These are phyloP conservation scores for Pseudomyrmex sp. DNA, from an alignment of 1,140 invertebrate genomes.

Conservation along the genomic window DNA sequence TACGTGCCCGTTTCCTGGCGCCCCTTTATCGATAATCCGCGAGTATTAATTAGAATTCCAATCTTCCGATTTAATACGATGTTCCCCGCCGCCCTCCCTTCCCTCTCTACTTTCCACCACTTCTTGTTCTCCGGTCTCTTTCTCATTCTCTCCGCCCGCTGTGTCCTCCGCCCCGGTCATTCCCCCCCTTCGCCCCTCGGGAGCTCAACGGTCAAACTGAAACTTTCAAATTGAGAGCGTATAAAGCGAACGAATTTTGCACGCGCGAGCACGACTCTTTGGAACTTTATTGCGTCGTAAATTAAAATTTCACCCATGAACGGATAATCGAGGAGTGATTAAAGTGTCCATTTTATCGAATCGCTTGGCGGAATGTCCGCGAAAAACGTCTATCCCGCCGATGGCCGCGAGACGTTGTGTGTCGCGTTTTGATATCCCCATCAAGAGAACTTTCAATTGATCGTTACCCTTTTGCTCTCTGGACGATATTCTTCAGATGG, in stretches of 20 bases:
- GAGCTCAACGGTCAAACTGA: slow-evolving; percentile 72
- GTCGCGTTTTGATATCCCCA: not conserved
- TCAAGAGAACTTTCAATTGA: not conserved
- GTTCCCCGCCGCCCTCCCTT: slow-evolving; percentile 12
- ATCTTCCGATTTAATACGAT: slow-evolving; percentile 74
- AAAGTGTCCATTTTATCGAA: slow-evolving; percentile 62
- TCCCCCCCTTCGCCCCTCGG: not conserved
- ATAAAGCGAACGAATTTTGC: slow-evolving; percentile 69
- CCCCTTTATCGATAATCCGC: slow-evolving; percentile 70
- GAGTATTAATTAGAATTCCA: slow-evolving; percentile 79
- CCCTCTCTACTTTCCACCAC: slow-evolving; percentile 10
- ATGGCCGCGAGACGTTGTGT: slow-evolving; percentile 14
- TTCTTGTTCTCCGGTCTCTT: slow-evolving; percentile 10
- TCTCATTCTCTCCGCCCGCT: not conserved
- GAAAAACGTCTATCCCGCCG: slow-evolving; percentile 20
- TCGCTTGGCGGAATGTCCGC: slow-evolving; percentile 11
- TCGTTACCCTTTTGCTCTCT: not conserved
- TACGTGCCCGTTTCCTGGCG: slow-evolving; percentile 34
- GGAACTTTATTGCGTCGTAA: slow-evolving; percentile 68
- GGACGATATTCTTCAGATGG: not conserved
- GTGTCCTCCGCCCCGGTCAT: slow-evolving; percentile 19
- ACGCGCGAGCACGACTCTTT: slow-evolving; percentile 62
- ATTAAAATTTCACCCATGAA: slow-evolving; percentile 74
- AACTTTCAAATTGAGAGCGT: slow-evolving; percentile 69
- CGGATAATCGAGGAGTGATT: slow-evolving; percentile 71